A percentile compares a stretch with the other conserved stretches of the same genome.
Conservation (phyloP, 2,113 vertebrate genomes). For the Pachyramphus minor region DNA sequence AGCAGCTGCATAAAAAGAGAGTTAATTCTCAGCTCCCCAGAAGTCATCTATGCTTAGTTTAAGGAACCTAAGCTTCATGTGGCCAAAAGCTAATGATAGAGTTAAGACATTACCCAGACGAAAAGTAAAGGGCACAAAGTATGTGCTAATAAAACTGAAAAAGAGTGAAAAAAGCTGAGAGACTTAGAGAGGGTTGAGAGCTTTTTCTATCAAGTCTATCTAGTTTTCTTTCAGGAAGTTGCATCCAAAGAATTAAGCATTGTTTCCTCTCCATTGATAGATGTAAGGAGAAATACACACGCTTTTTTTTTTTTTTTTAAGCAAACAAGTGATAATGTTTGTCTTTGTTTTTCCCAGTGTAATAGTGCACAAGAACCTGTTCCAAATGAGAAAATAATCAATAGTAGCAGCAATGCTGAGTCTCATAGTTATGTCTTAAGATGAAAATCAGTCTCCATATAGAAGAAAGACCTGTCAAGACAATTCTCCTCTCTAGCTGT, state of each 20-base stretch:
- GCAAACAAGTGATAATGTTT: background rate
- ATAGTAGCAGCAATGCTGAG: background rate
- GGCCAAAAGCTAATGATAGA: background rate
- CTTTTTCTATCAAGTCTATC: background rate
- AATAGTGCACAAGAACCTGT: background rate
- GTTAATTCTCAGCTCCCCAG: conserved; percentile 2
- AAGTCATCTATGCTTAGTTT: background rate
- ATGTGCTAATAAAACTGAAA: background rate
- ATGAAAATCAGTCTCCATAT: background rate
- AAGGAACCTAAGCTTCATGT: background rate
- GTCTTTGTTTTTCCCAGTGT: background rate
- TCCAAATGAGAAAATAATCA: background rate
- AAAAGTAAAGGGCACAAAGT: background rate
- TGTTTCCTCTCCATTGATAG: background rate
- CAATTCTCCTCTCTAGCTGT: background rate
- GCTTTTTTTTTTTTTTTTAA: background rate
- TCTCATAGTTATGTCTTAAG: background rate
- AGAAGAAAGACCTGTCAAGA: background rate
- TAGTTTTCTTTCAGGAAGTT: background rate
- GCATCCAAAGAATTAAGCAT: background rate
- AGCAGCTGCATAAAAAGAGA: background rate
- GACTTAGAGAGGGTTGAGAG: background rate
- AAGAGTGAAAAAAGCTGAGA: background rate
- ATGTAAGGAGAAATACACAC: background rate
- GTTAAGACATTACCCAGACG: background rate